Evolutionary conservation across 2,113 vertebrate species (phyloP), one percentile per base, ranked within the genome.

Genomic region (Pluvialis apricaria): DNA sequence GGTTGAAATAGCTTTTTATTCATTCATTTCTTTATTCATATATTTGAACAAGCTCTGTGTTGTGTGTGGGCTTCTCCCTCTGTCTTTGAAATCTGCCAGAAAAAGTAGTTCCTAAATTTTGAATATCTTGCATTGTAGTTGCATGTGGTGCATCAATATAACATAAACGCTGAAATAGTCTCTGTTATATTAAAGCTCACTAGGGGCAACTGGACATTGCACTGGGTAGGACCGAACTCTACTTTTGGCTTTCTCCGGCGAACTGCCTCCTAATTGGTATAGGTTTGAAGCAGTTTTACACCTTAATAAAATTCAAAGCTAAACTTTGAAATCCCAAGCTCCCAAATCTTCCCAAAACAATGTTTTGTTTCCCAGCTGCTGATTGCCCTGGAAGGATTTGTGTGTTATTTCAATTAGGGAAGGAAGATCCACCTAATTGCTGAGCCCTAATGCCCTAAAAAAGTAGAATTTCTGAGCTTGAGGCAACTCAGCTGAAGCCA

Each of bases 1-100:
- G 65, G 26, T 32, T 64, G 44, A 92, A 92, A 86, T 60, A 68
- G 44, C 25, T 86, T 90, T 92, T 82, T 64, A 79, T 77, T 77
- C 70, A 75, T 92, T 89, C 6, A 34, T 62, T 58, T 32, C 20
- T 58, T 75, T 32, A 54, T 32, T 40, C 18, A 28, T 58, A 52
- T 68, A 11, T 64, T 91, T 82, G n/a, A 82, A 31, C 22, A 71
- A 47, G 29, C 42, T 86, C 29, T 65, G n/a, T 29, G n/a, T n/a
- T n/a, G n/a, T n/a, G n/a, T n/a, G 32, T 29, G 9, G 6, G 9
- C 17, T 72, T 90, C 28, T 83, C n/a, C 47, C 25, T 52, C 61
- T 86, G 24, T 34, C 64, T 82, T 84, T 84, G 55, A 81, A 75
- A 76, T 62, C 73, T 52, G 5, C 15, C n/a, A 40, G 52, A 64